Evolutionary conservation across 2,113 vertebrate species (phyloP), one percentile per base, ranked within the genome.

Genomic region (Oreotrochilus melanogaster): DNA sequence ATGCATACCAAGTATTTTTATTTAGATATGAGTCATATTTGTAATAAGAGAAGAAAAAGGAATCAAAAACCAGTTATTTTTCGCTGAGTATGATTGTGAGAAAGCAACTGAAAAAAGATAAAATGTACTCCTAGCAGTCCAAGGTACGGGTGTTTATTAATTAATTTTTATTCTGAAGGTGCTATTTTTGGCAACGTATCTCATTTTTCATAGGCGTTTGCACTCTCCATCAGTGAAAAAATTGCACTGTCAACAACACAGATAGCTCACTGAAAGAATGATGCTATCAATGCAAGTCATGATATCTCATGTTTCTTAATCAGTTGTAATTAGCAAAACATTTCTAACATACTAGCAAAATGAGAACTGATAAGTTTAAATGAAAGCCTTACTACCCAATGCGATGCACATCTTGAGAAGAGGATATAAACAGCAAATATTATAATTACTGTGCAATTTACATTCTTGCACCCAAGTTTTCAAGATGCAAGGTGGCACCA

Each of bases 111-210:
- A 22, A 91, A 72, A 54, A 53, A 92, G 69, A 72, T 56, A 72
- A 43, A n/a, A 48, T 51, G 13, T 22, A 54, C 81, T 54, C 42
- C 53, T 56, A 86, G 37, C 53, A 78, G 58, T 57, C 78, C 80
- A 66, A 79, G 74, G 39, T n/a, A 75, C 30, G 31, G n/a, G 25
- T 57, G 45, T 85, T 95, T 56, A 56, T 94, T 88, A 37, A 21
- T 89, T 89, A 0, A 11, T 62, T 82, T 65, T 62, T 78, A 79
- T 89, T 88, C 43, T 74, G 39, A 74, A 88, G 58, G n/a, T 92
- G 42, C 31, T 92, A 62, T 25, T 93, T 94, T 79, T 94, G 69
- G 50, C 45, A 96, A 73, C 9, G 33, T 80, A 25, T 72, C 71
- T 95, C 83, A 45, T 73, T 86, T 89, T 86, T 87, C 48, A 65